Conservation (phyloP, 1,140 invertebrate genomes). For the Drosophila neocordata region DNA sequence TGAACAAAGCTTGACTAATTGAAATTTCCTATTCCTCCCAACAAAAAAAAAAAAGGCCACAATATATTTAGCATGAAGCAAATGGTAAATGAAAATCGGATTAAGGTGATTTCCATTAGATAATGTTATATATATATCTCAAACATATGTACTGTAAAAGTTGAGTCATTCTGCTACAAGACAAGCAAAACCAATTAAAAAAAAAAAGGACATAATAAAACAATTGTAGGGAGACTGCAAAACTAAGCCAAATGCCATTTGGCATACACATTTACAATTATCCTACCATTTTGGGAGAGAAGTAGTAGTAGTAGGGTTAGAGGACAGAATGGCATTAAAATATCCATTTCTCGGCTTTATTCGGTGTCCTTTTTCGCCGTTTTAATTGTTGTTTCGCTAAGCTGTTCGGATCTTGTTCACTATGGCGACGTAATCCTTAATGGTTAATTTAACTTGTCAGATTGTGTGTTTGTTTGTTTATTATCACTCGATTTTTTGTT, state of each 20-base stretch:
- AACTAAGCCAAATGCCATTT: not conserved
- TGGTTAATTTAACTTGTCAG: constrained; percentile 46
- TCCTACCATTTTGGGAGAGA: constrained; percentile 56
- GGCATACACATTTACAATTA: constrained; percentile 13
- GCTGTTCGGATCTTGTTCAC: constrained; percentile 14
- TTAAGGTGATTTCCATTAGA: not conserved
- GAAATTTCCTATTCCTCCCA: not conserved
- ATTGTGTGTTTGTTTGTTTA: constrained; percentile 27
- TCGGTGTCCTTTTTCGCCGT: constrained; percentile 6
- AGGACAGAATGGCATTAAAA: constrained; percentile 46
- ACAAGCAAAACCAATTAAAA: constrained; percentile 10
- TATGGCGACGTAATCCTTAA: constrained; percentile 44
- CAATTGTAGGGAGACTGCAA: constrained; percentile 9
- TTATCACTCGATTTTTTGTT: constrained; percentile 18
- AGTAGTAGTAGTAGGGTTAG: constrained; percentile 33
- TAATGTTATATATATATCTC: not conserved
- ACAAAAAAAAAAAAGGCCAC: not conserved
- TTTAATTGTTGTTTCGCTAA: constrained; percentile 39
- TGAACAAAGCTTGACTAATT: not conserved
- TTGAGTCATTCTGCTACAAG: not conserved
- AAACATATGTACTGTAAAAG: not conserved
- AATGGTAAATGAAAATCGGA: constrained; percentile 39
- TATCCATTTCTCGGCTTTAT: constrained; percentile 55
- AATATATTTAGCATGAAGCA: constrained; percentile 10
- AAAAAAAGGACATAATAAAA: not conserved